Conservation (phyloP, 2,113 vertebrate genomes). For the Sceloporus tristichus region DNA sequence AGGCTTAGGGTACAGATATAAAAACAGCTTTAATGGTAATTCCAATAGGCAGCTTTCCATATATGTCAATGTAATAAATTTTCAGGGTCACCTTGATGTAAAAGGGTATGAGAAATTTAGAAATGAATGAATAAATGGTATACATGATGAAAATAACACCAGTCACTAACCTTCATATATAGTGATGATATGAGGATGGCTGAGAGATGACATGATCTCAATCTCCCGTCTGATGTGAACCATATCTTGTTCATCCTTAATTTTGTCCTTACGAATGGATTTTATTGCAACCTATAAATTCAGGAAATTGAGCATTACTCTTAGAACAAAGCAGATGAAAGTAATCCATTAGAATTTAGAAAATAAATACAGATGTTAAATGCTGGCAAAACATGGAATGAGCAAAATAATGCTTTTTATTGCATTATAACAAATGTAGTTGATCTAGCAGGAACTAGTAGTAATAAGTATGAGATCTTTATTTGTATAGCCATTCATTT, state of each 20-base stretch:
- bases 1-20: too few relatives aligned
- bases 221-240: conserved; percentile 99
- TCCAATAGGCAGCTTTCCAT: background rate
- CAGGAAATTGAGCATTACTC: conserved; percentile 83
- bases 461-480: conserved; percentile 47
- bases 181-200: conserved; percentile 98
- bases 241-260: conserved; percentile 99
- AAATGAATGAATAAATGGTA: conserved; percentile 64
- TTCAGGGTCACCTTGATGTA: conserved; percentile 37
- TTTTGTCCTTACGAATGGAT: conserved; percentile 99
- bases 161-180: conserved; percentile 95
- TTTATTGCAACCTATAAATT: conserved; percentile 97
- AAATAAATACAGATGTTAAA: conserved; percentile 84
- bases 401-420: conserved; percentile 66
- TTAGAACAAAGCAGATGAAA: conserved; percentile 78
- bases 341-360: conserved; percentile 73
- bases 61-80: background rate
- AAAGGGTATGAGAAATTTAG: conserved; percentile 62
- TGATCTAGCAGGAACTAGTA: conserved; percentile 44
- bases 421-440: conserved; percentile 60
- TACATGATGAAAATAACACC: conserved; percentile 41
- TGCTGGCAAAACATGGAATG: conserved; percentile 73
- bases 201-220: conserved; percentile 99
- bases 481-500: conserved; percentile 21
- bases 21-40: background rate